phyloP scores from a whole-genome alignment of 2,888 invertebrate species.

The Isoperla grammatica region DNA sequence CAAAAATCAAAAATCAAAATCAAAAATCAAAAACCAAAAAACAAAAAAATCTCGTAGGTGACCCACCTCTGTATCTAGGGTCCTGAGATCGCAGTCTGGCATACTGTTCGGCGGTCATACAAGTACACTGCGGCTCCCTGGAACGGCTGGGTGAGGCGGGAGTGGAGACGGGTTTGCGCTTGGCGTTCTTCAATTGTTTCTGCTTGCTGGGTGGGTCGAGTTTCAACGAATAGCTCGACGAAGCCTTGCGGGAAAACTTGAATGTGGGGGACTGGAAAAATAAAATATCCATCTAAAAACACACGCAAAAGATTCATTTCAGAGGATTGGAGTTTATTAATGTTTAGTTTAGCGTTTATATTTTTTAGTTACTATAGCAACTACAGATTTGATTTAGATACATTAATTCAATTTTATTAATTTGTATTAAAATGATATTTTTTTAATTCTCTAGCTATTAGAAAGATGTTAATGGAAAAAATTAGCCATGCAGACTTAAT shows the following conservation, averaged over 20 bases:
- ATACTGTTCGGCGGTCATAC: conserved; percentile 91
- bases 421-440: too few relatives aligned
- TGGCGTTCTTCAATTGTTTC: conserved; percentile 45
- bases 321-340: too few relatives aligned
- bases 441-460: too few relatives aligned
- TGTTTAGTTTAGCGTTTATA: too few relatives aligned
- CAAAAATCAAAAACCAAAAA: too few relatives aligned
- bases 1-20: too few relatives aligned
- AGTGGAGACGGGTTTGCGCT: conserved; percentile 87
- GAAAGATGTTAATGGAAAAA: too few relatives aligned
- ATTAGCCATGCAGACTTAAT: too few relatives aligned
- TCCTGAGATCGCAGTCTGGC: conserved; percentile 79
- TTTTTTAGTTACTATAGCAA: too few relatives aligned
- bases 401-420: too few relatives aligned
- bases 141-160: conserved; percentile 87
- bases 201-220: conserved; percentile 75
- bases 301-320: background rate
- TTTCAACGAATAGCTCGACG: conserved; percentile 93
- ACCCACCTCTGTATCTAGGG: conserved; percentile 63
- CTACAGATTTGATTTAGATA: too few relatives aligned
- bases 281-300: background rate
- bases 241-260: conserved; percentile 96
- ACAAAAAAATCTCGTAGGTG: too few relatives aligned
- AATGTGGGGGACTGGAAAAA: conserved; percentile 84
- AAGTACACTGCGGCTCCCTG: conserved; percentile 88